These are phyloP conservation scores for Carollia perspicillata DNA, from an alignment of 2,113 vertebrate species.

Conservation along the genomic window DNA sequence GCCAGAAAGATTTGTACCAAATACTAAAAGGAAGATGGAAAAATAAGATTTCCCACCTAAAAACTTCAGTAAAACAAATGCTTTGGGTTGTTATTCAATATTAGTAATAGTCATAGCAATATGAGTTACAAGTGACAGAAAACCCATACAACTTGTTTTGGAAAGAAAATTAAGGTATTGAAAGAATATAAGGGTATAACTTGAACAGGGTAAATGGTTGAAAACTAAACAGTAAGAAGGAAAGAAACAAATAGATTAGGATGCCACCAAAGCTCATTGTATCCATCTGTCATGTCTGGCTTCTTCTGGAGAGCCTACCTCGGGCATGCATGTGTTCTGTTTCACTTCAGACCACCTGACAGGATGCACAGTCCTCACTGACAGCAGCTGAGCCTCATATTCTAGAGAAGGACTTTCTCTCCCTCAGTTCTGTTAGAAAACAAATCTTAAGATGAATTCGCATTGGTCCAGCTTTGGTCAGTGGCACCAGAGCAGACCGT, in stretches of 20 bases:
- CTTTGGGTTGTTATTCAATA: neutral
- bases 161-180: neutral
- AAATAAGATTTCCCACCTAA: neutral
- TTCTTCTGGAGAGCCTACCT: neutral
- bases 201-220: neutral
- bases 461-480: neutral
- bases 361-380: neutral
- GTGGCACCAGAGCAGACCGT: fast-evolving
- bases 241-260: neutral
- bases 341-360: neutral
- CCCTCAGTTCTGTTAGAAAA: neutral
- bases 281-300: neutral
- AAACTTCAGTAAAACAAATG: neutral
- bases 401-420: neutral
- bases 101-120: neutral
- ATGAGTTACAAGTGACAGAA: neutral
- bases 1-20: neutral
- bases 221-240: neutral
- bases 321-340: neutral
- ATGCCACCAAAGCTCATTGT: neutral
- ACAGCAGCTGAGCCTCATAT: neutral
- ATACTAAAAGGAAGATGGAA: neutral
- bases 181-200: neutral
- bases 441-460: neutral
- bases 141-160: neutral